These are phyloP conservation scores for Zaprionus lachaisei DNA, from an alignment of 1,140 invertebrate species.

Conservation along the genomic window DNA sequence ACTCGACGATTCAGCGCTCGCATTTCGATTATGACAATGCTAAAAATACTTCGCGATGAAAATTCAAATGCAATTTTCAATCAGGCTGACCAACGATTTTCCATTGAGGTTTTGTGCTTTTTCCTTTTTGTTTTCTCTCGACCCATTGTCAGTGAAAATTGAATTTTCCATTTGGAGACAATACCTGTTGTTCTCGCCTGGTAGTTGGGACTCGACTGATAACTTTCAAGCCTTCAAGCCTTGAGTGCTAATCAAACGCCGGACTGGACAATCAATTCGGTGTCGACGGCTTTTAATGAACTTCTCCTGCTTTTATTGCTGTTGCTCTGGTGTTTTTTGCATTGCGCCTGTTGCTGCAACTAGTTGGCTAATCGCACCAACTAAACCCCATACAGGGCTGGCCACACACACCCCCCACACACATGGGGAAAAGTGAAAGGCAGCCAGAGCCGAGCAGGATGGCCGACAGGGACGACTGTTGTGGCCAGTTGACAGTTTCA, in stretches of 20 bases:
- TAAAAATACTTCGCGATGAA: constrained; percentile 66
- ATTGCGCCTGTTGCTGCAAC: constrained; percentile 31
- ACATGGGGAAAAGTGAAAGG: constrained; percentile 17
- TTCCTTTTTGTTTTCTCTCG: constrained; percentile 4
- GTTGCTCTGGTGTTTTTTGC: neutral
- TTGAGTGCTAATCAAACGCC: constrained; percentile 67
- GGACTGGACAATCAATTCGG: constrained; percentile 67
- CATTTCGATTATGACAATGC: constrained; percentile 69
- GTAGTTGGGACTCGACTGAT: constrained; percentile 33
- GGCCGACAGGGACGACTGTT: constrained; percentile 42
- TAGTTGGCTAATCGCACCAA: constrained; percentile 23
- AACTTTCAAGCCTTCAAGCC: constrained; percentile 78
- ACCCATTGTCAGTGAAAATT: constrained; percentile 68
- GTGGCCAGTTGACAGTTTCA: constrained; percentile 80
- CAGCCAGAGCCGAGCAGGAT: neutral
- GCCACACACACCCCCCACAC: neutral
- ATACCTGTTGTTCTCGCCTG: constrained; percentile 36
- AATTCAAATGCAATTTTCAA: constrained; percentile 67
- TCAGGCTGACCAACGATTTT: constrained; percentile 51
- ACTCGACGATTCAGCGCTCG: constrained; percentile 48
- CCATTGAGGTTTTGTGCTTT: constrained; percentile 6
- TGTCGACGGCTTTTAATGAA: constrained; percentile 71
- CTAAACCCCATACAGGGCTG: neutral
- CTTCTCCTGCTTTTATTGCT: constrained; percentile 1
- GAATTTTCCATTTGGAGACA: constrained; percentile 58